These are phyloP conservation scores for Ceratina australensis DNA, from an alignment of 1,140 invertebrate species.

Conservation along the genomic window DNA sequence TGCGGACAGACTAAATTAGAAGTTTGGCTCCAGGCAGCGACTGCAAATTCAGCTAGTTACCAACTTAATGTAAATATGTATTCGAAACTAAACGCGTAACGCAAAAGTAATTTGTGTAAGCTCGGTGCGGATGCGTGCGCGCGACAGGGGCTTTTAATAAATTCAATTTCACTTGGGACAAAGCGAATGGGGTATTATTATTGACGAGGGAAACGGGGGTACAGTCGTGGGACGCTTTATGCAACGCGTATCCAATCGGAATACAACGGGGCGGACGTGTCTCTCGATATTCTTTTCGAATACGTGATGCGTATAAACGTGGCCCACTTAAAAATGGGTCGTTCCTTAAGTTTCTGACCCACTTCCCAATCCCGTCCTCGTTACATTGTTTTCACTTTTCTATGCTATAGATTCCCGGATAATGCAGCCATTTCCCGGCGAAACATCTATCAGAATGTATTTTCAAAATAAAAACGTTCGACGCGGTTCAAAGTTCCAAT, in stretches of 20 bases:
- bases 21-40: too few species aligned
- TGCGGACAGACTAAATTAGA: too few species aligned
- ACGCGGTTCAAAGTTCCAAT: too few species aligned
- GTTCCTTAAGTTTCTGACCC: conserved; percentile 35
- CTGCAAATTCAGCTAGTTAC: not conserved
- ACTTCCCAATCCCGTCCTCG: conserved; percentile 24
- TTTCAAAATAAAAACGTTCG: too few species aligned
- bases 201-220: not conserved
- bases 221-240: not conserved
- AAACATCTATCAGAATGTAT: too few species aligned
- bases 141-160: not conserved
- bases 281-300: conserved; percentile 9
- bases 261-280: conserved; percentile 1
- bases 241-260: not conserved
- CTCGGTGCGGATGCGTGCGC: too few species aligned
- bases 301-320: not conserved
- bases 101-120: too few species aligned
- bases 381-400: conserved; percentile 25
- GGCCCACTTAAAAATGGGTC: conserved; percentile 52
- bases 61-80: not conserved
- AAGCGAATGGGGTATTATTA: conserved; percentile 1
- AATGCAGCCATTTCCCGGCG: not conserved
- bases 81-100: too few species aligned
- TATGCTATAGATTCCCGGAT: not conserved
- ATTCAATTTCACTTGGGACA: not conserved